These are phyloP conservation scores for Oreochromis aureus DNA, from an alignment of 2,113 vertebrate genomes.

Conservation along the genomic window DNA sequence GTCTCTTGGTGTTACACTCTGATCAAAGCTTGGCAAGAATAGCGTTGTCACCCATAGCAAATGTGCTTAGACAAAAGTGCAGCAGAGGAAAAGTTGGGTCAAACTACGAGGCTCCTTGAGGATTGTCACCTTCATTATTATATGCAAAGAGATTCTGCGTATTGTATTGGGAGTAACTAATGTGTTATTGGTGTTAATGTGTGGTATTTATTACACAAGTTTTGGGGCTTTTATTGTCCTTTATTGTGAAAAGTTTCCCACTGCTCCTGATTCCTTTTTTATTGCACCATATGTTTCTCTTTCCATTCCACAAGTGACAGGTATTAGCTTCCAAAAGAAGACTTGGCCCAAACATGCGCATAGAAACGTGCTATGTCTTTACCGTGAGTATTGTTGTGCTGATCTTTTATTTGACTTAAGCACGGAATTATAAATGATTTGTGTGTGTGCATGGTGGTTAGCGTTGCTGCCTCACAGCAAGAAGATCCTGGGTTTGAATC, in stretches of 20 bases:
- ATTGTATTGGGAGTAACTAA: not conserved
- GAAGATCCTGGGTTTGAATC: not conserved
- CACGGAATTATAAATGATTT: not conserved
- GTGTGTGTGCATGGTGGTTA: too few species aligned
- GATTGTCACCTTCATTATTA: not conserved
- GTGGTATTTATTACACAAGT: not conserved
- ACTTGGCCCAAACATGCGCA: not conserved
- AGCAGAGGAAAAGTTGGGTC: constrained; percentile 16
- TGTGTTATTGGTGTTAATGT: not conserved
- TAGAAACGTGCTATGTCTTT: not conserved
- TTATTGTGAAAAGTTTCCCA: not conserved
- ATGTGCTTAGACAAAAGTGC: constrained; percentile 24
- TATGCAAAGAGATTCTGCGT: not conserved
- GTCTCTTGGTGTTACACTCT: constrained; percentile 17
- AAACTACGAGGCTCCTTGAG: not conserved
- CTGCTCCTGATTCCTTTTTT: not conserved
- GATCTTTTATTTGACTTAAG: not conserved
- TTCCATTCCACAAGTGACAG: not conserved
- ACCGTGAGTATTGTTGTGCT: not conserved
- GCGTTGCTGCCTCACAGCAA: too few species aligned
- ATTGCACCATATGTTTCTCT: not conserved
- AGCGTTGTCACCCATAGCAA: constrained; percentile 30
- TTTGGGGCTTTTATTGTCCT: not conserved
- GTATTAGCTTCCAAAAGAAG: not conserved
- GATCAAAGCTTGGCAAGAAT: constrained; percentile 54